Evolutionary conservation across 1,140 invertebrate genomes (phyloP).

Genomic region (Cyclargus thomasi): DNA sequence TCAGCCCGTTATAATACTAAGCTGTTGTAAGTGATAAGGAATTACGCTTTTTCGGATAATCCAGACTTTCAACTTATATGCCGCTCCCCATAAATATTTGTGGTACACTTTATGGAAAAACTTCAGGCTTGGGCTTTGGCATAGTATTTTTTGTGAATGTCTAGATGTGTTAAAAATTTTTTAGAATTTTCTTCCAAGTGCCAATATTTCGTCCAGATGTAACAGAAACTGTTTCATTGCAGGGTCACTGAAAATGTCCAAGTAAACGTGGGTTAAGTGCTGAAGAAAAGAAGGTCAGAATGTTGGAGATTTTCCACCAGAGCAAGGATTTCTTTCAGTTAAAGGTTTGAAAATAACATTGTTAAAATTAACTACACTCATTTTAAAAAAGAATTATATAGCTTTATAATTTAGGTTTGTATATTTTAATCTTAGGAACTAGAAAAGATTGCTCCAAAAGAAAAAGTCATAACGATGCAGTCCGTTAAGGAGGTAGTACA

Average conservation of each 20-base stretch:
- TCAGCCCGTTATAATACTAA: conserved; percentile 18
- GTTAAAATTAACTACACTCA: no score
- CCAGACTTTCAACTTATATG: no score
- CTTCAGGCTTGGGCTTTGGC: no score
- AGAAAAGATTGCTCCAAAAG: conserved; percentile 88
- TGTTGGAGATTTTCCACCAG: conserved; percentile 92
- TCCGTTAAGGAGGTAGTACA: conserved; percentile 93
- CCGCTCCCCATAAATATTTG: no score
- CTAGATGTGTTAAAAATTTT: no score
- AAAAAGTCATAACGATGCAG: conserved; percentile 87
- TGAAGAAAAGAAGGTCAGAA: conserved; percentile 88
- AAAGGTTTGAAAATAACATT: no score
- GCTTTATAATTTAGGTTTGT: background rate
- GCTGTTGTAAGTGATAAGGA: no score
- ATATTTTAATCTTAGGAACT: conserved; percentile 77
- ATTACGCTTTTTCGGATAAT: no score
- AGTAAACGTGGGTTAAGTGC: conserved; percentile 83
- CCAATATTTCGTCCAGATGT: conserved; percentile 95
- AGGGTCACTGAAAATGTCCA: conserved; percentile 94
- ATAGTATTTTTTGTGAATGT: no score
- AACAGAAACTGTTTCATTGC: conserved; percentile 99
- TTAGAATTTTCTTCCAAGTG: conserved; percentile 95
- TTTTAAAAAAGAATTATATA: no score
- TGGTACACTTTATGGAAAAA: no score
- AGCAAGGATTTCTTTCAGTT: conserved; percentile 93